Conservation (phyloP, 2,113 vertebrate species). For the Aegotheles bennettii region DNA sequence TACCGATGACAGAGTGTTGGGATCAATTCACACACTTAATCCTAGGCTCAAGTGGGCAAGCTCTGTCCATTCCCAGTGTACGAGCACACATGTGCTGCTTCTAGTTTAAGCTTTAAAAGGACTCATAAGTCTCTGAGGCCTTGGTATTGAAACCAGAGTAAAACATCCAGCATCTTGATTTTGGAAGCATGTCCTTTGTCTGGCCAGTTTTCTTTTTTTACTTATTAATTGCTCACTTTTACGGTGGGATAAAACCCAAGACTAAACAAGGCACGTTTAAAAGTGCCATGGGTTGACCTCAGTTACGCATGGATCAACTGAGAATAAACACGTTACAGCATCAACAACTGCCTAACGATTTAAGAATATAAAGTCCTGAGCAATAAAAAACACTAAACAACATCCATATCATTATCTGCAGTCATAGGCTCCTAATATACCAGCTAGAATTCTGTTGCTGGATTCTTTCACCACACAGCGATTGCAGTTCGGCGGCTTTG, state of each 20-base stretch:
- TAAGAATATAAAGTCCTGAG: background rate
- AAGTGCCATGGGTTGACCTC: background rate
- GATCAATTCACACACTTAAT: slow-evolving; percentile 43
- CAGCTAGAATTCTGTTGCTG: background rate
- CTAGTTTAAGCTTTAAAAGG: background rate
- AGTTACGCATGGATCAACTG: fast-evolving
- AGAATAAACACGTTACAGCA: background rate
- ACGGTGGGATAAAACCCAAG: background rate
- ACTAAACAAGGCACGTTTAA: background rate
- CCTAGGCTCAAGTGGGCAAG: background rate
- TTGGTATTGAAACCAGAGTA: background rate
- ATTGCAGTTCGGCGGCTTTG: background rate
- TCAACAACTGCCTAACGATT: background rate
- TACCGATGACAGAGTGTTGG: slow-evolving; percentile 37
- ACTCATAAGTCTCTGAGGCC: background rate
- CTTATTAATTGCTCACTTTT: background rate
- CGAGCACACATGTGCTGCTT: background rate
- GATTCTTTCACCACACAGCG: fast-evolving
- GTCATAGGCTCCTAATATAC: background rate
- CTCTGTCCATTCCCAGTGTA: background rate
- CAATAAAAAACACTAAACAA: background rate
- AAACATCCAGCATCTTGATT: background rate
- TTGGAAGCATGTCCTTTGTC: background rate
- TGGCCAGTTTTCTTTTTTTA: background rate
- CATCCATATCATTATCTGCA: background rate